phyloP scores from a whole-genome alignment of 2,113 vertebrate genomes.

The Tinamus guttatus region DNA sequence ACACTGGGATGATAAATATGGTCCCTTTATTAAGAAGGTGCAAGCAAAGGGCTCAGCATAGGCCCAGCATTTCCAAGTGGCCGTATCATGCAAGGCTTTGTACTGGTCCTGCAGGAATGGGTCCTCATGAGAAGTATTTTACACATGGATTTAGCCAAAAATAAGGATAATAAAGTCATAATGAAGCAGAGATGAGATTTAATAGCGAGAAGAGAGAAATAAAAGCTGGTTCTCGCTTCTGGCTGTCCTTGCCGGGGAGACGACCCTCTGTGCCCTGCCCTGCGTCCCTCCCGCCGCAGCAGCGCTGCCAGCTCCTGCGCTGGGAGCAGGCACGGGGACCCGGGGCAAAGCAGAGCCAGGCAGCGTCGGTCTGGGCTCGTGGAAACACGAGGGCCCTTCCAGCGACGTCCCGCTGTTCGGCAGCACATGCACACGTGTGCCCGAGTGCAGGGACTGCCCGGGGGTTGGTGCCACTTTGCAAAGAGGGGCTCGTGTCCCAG shows the following conservation, averaged over 20 bases:
- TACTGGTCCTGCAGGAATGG: too few relatives aligned
- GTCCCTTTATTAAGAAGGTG: background rate
- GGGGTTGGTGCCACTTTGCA: too few relatives aligned
- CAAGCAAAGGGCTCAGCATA: rapidly evolving
- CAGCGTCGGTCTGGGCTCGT: background rate
- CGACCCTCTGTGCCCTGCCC: slow-evolving; percentile 6
- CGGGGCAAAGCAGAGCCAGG: background rate
- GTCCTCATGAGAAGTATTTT: background rate
- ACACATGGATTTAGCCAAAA: background rate
- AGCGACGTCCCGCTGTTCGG: too few relatives aligned
- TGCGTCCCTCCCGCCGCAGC: background rate
- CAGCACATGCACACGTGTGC: too few relatives aligned
- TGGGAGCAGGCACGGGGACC: too few relatives aligned
- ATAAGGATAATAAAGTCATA: background rate
- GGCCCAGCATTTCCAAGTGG: background rate
- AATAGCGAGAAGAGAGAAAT: background rate
- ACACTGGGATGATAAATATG: rapidly evolving
- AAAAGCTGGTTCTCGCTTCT: background rate
- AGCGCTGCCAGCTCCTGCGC: too few relatives aligned
- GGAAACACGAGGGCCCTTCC: too few relatives aligned
- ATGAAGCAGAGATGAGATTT: background rate
- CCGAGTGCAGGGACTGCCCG: too few relatives aligned
- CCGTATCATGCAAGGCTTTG: background rate
- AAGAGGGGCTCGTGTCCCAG: too few relatives aligned
- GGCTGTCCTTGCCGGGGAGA: slow-evolving; percentile 44